Conservation (phyloP, 2,888 invertebrate species). For the Catocala fraxini region DNA sequence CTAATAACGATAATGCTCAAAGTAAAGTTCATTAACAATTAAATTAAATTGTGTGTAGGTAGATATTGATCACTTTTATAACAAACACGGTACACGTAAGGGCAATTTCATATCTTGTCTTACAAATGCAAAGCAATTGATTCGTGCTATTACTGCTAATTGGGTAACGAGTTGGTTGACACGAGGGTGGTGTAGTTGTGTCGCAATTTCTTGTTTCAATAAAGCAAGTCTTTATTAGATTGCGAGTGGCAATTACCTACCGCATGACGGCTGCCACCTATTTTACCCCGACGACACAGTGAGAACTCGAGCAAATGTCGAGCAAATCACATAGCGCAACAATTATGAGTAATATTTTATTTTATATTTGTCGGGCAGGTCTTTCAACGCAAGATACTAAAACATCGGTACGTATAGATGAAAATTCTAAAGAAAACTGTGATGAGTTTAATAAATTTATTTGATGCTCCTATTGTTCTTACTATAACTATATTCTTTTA, state of each 20-base stretch:
- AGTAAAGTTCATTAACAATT: slow-evolving; percentile 49
- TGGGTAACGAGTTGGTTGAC: slow-evolving; percentile 62
- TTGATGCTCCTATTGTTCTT: too few species aligned
- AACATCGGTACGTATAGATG: too few species aligned
- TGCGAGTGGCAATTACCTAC: slow-evolving; percentile 65
- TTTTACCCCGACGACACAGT: slow-evolving; percentile 59
- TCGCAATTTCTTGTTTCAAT: slow-evolving; percentile 81
- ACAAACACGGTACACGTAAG: slow-evolving; percentile 21
- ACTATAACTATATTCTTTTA: too few species aligned
- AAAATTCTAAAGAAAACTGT: too few species aligned
- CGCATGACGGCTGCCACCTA: slow-evolving; percentile 52
- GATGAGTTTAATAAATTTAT: too few species aligned
- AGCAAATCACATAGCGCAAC: slow-evolving; percentile 74
- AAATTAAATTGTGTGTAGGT: slow-evolving; percentile 22
- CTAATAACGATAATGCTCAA: slow-evolving; percentile 71
- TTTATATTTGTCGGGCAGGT: slow-evolving; percentile 2
- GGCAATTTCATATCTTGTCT: slow-evolving; percentile 57
- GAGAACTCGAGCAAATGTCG: slow-evolving; percentile 78
- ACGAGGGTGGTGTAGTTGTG: slow-evolving; percentile 57
- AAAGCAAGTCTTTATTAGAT: slow-evolving; percentile 74
- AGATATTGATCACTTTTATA: slow-evolving; percentile 59
- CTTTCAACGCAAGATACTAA: not conserved
- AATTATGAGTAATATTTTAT: slow-evolving; percentile 29
- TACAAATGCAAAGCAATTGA: slow-evolving; percentile 68
- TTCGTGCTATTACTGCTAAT: slow-evolving; percentile 70